phyloP scores from a whole-genome alignment of 2,113 vertebrate species.

The Megaceryle torquata region DNA sequence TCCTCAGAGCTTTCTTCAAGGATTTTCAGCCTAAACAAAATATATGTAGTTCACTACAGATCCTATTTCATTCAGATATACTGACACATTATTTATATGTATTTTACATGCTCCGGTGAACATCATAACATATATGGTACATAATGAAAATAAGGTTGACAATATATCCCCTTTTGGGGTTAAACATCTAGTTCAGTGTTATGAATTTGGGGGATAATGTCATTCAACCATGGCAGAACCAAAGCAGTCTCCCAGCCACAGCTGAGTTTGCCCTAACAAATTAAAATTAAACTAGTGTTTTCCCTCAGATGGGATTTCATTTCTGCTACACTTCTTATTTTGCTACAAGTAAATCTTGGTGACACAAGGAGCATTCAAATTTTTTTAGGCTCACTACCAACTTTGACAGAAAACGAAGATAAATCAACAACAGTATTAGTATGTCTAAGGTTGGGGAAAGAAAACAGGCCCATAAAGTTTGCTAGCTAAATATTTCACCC shows the following conservation, averaged over 20 bases:
- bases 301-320: constrained; percentile 48
- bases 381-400: constrained; percentile 50
- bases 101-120: constrained; percentile 52
- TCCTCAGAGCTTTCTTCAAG: constrained; percentile 17
- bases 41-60: background rate
- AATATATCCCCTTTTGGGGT: constrained; percentile 47
- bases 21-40: constrained; percentile 31
- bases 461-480: background rate
- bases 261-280: constrained; percentile 48
- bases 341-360: constrained; percentile 39
- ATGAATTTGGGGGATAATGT: constrained; percentile 61
- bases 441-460: background rate
- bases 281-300: constrained; percentile 56
- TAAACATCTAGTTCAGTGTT: constrained; percentile 50
- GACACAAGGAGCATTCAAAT: background rate
- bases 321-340: constrained; percentile 47
- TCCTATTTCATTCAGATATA: constrained; percentile 37
- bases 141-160: constrained; percentile 39
- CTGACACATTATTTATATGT: constrained; percentile 53
- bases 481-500: background rate
- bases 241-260: constrained; percentile 39
- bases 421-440: constrained; percentile 22
- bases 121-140: constrained; percentile 47
- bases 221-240: constrained; percentile 34
- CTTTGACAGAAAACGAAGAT: constrained; percentile 56